Percentiles rank a stretch among this genome's conserved stretches.
Conservation (phyloP, 2,888 invertebrate genomes). For the Diarsia brunnea region DNA sequence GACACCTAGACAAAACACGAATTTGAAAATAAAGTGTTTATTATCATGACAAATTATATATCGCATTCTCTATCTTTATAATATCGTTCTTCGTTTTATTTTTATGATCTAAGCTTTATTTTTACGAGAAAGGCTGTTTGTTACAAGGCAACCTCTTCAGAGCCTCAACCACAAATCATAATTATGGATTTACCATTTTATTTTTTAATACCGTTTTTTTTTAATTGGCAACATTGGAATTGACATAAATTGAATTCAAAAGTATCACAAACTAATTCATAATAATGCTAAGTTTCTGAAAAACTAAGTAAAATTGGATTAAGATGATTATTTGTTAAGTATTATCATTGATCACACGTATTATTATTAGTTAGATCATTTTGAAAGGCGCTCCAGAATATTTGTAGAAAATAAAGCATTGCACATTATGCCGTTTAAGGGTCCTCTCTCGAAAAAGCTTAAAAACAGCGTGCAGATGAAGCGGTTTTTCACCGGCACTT, state of each 20-base stretch:
- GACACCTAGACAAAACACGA: constrained; percentile 22
- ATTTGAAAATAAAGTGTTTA: background rate
- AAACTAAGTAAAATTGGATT: constrained; percentile 1
- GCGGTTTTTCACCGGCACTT: no score
- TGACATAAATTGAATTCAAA: background rate
- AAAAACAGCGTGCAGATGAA: no score
- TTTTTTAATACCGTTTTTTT: no score
- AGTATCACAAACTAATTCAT: background rate
- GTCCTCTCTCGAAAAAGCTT: no score
- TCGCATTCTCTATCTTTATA: background rate
- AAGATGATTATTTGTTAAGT: background rate
- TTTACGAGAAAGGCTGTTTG: background rate
- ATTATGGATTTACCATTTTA: background rate
- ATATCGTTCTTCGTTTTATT: background rate
- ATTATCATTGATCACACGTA: constrained; percentile 23
- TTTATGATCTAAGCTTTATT: background rate
- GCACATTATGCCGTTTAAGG: constrained; percentile 20
- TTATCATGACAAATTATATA: background rate
- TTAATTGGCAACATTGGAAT: background rate
- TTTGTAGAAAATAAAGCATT: constrained; percentile 47
- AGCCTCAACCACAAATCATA: background rate
- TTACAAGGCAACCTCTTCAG: background rate
- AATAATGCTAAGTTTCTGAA: background rate
- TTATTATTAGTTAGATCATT: constrained; percentile 24
- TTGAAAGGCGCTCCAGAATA: constrained; percentile 26